These are phyloP conservation scores for Heliconius hermathena DNA, from an alignment of 1,140 invertebrate species.

Conservation along the genomic window DNA sequence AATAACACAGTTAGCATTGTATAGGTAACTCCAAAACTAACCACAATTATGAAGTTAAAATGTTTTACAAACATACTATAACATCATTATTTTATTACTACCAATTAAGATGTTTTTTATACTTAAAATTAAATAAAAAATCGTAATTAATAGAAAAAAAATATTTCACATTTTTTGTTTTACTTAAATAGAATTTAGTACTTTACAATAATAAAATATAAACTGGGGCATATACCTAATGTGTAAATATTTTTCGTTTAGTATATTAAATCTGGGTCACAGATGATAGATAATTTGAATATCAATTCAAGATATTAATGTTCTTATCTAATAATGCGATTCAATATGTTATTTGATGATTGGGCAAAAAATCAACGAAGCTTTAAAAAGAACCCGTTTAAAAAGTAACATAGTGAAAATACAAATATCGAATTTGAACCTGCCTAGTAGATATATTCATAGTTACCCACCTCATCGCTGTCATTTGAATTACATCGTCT, in stretches of 20 bases:
- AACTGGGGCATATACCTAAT: background rate
- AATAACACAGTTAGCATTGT: background rate
- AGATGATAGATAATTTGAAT: background rate
- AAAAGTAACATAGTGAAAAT: no score
- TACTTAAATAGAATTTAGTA: background rate
- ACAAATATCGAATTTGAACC: no score
- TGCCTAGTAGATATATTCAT: background rate
- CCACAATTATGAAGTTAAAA: no score
- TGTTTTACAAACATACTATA: no score
- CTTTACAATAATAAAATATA: background rate
- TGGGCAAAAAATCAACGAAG: no score
- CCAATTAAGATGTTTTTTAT: no score
- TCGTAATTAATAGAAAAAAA: background rate
- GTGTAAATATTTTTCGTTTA: background rate
- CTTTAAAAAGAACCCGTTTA: no score
- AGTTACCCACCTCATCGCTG: conserved; percentile 16
- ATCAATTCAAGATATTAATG: background rate
- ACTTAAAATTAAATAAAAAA: no score
- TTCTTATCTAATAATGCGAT: background rate
- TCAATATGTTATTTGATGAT: background rate
- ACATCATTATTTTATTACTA: no score
- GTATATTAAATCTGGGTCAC: background rate
- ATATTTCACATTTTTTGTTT: background rate
- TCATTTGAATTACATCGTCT: conserved; percentile 12
- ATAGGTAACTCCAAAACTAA: no score